Evolutionary conservation across 2,888 invertebrate species (phyloP).

Genomic region (Ecdyonurus torrentis): DNA sequence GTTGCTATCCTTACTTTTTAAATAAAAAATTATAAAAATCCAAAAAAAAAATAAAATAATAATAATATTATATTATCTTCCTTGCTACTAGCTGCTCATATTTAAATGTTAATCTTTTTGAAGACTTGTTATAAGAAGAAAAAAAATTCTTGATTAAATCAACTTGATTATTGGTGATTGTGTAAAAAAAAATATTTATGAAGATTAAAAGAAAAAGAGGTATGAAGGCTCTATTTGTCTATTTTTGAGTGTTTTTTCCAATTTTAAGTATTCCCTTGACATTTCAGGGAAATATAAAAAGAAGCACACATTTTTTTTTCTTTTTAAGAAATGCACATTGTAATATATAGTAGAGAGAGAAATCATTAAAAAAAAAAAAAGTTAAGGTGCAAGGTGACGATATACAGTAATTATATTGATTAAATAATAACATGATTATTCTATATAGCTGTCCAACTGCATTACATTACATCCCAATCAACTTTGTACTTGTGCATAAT

Average conservation of each 20-base stretch:
- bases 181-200: neutral
- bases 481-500: neutral
- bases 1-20: neutral
- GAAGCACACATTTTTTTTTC: neutral
- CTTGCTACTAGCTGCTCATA: conserved; percentile 9
- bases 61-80: conserved; percentile 8
- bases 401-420: neutral
- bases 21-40: neutral
- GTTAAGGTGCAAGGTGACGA: neutral
- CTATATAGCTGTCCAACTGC: neutral
- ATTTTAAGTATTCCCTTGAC: neutral
- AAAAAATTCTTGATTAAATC: neutral
- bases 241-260: conserved; percentile 10
- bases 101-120: conserved; percentile 9
- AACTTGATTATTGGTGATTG: neutral
- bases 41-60: too few relatives aligned
- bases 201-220: conserved; percentile 4
- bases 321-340: neutral
- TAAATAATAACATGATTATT: neutral
- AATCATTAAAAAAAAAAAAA: too few relatives aligned
- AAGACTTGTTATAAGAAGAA: conserved; percentile 9
- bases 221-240: conserved; percentile 9
- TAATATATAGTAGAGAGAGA: neutral
- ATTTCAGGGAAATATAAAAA: neutral
- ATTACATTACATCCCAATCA: neutral